Conservation (phyloP, 2,888 invertebrate genomes). For the Acleris laterana region DNA sequence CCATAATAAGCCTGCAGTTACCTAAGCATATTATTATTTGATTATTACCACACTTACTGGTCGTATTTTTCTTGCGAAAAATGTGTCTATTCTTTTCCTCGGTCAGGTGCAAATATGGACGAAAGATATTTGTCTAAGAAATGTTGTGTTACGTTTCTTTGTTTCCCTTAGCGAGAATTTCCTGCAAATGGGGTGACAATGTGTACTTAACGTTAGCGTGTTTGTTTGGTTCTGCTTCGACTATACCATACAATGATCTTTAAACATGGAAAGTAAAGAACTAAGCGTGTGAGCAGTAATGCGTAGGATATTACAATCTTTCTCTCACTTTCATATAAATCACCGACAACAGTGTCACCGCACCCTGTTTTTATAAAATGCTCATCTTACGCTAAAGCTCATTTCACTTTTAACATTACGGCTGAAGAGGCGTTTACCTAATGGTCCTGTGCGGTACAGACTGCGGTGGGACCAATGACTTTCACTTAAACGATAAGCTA, state of each 20-base stretch:
- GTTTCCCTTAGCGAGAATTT: conserved; percentile 18
- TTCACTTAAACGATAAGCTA: conserved; percentile 62
- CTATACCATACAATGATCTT: background rate
- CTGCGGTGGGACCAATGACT: conserved; percentile 67
- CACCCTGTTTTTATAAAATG: conserved; percentile 33
- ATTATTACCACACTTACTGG: no score
- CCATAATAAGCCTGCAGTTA: no score
- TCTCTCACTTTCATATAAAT: conserved; percentile 29
- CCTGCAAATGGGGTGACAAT: conserved; percentile 11
- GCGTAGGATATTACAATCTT: background rate
- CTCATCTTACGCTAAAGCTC: conserved; percentile 22
- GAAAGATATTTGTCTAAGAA: conserved; percentile 26
- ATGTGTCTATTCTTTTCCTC: background rate
- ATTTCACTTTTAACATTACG: conserved; percentile 40
- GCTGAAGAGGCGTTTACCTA: conserved; percentile 47
- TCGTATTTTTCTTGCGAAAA: background rate
- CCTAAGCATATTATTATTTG: no score
- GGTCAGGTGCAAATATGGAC: conserved; percentile 14
- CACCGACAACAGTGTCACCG: conserved; percentile 9
- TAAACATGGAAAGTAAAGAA: conserved; percentile 5
- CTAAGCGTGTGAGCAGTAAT: background rate
- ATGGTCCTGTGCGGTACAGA: conserved; percentile 54
- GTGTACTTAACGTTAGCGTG: conserved; percentile 12
- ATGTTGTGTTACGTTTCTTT: conserved; percentile 22
- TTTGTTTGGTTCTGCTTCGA: conserved; percentile 4